phyloP scores from a whole-genome alignment of 2,113 vertebrate genomes.

The Plectropomus leopardus region DNA sequence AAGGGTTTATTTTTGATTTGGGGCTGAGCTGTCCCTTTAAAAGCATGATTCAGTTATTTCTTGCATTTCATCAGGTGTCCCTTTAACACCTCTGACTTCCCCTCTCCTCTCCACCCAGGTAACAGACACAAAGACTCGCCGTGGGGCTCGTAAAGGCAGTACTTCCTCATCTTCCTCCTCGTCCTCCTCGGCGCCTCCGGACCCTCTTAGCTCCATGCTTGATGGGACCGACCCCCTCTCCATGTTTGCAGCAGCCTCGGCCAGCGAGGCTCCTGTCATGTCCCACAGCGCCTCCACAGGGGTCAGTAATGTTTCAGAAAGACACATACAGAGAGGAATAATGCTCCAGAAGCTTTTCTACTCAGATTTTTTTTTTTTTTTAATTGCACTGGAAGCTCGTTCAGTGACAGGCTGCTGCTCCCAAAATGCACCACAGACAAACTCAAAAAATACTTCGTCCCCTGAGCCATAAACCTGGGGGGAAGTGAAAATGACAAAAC shows the following conservation, averaged over 20 bases:
- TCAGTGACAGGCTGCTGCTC: no score
- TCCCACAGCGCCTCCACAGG: conserved; percentile 75
- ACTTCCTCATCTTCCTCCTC: conserved; percentile 95
- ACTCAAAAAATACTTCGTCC: no score
- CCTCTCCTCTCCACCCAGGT: conserved; percentile 83
- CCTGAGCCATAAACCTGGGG: no score
- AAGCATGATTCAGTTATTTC: background rate
- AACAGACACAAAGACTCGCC: conserved; percentile 92
- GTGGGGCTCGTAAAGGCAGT: conserved; percentile 92
- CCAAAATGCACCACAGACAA: no score
- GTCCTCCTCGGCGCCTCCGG: conserved; percentile 88
- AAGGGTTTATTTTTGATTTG: no score
- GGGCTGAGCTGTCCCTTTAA: no score
- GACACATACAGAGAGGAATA: background rate
- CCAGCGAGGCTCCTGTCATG: conserved; percentile 76
- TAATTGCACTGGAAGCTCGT: background rate
- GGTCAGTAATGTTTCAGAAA: conserved; percentile 57
- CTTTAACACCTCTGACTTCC: background rate
- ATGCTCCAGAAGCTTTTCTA: background rate
- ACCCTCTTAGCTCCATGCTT: conserved; percentile 94
- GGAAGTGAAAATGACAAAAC: background rate
- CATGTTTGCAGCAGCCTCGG: conserved; percentile 90
- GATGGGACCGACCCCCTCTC: conserved; percentile 96
- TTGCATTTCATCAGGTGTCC: background rate
- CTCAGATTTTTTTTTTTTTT: background rate